Base-by-base conservation (phyloP, 2,888 invertebrate species). In the Lissonota sp. region DNA sequence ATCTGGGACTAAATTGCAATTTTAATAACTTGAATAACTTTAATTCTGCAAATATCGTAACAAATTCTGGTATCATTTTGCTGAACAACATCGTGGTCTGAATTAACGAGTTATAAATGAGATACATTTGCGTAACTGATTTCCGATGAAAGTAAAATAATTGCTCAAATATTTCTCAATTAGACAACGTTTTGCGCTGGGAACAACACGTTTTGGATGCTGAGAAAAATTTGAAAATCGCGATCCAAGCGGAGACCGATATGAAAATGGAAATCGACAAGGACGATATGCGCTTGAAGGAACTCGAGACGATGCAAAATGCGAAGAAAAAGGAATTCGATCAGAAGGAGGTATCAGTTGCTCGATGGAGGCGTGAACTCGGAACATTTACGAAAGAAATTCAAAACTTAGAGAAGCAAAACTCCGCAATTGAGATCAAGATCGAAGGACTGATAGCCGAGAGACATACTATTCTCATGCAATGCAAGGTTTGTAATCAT, bases 181-280 rank as follows among this genome's bases (percentile, higher is more conserved):
- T 91, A 97, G 97, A 96, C 90, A 98, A 98, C 93, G 97, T 99
- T 73, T 95, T 96, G 67, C 96, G 98, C 39, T 99, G 98, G 98
- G 98, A 98, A 93, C 95, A 98, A 80, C 96, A 97, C 0, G 98
- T 98, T 40, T 96, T 97, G 90, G 98, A 97, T 93, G 98, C 98
- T 88, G 98, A 98, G 92, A 97, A 97, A 92, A 97, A 97, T 88
- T 92, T 97, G 67, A 97, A 97, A 88, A 95, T 95, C 0, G 95
- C 96, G 26, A 95, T 95, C 87, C 95, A 95, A 86, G 95, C 96
- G 1, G 97, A 97, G 90, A 93, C 94, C 63, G 96, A 96, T 87
- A 96, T 96, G 87, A 94, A 95, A 64, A 94, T 95, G 67, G 97
- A 98, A 89, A 97, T 99, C 85, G 98, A 98, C 90, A 95, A 96